Evolutionary conservation across 2,797 vertebrate species (phyloP), one percentile per base, ranked within the genome.

Genomic region (Liparis tanakae): DNA sequence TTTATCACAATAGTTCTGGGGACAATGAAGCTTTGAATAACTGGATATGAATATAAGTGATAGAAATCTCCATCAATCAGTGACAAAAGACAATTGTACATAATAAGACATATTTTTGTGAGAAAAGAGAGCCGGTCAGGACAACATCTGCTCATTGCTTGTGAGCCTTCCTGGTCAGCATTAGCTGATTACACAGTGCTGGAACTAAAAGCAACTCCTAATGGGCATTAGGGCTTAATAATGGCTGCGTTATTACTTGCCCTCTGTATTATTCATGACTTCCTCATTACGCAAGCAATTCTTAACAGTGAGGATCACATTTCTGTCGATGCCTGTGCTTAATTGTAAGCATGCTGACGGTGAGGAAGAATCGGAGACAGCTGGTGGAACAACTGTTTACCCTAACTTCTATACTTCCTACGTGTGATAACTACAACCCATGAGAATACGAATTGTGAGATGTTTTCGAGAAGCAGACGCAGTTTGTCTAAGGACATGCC

Each of bases 211-310:
- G 73, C 71, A 79, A 81, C 82, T 88, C 62, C 90, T 91, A 92
- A 93, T 92, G 88, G 91, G 87, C 89, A 89, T 87, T 85, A 88
- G 76, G 79, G 81, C 90, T 92, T 91, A 93, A 92, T 94, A 94
- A 93, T 91, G 88, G 89, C 89, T 85, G 85, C 58, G 65, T 92
- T 93, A 93, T 93, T 92, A 93, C 90, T 89, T 66, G 72, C 83
- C 87, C 89, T 82, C 81, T 85, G 84, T 91, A 92, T 94, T 93
- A 95, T 94, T 94, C 90, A 94, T 94, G 86, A 90, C 88, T 89
- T 92, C 83, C 92, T 88, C 89, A 91, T 93, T 93, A 91, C 80
- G 86, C 71, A 70, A 60, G 86, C 87, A 72, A 85, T 89, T 86
- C 87, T 77, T 90, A 89, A 89, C 66, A 51, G 79, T 69, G 70